These are phyloP conservation scores for Rhea americana DNA, from an alignment of 2,113 vertebrate species.

Conservation along the genomic window DNA sequence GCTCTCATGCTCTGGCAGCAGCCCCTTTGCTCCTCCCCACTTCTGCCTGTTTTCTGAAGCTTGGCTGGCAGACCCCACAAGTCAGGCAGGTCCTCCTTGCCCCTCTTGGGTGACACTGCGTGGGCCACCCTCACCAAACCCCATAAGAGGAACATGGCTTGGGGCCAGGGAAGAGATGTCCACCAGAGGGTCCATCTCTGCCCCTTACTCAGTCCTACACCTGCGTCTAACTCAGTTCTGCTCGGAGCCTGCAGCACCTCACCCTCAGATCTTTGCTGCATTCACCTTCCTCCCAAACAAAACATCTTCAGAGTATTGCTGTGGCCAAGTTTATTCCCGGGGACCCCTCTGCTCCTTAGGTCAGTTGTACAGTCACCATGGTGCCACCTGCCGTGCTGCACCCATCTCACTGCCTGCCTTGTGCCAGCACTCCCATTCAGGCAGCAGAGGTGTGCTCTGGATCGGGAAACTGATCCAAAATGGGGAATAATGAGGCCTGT, in stretches of 20 bases:
- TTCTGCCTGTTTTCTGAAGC: background rate
- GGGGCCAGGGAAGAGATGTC: background rate
- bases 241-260: background rate
- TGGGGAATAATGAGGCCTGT: no score
- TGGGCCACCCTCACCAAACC: background rate
- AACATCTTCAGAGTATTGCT: background rate
- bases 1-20: background rate
- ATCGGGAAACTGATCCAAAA: background rate
- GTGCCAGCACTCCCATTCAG: background rate
- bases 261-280: background rate
- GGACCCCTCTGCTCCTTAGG: no score
- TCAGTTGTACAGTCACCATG: fast-evolving
- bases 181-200: background rate
- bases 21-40: background rate
- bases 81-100: background rate
- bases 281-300: background rate
- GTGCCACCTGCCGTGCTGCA: background rate
- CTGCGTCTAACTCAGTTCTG: background rate
- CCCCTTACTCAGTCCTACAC: background rate
- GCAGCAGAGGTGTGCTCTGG: background rate
- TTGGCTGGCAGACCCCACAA: background rate
- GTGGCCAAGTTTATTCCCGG: no score
- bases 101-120: background rate
- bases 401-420: background rate
- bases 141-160: no score